A percentile compares a stretch with the other conserved stretches of the same genome.
phyloP scores from a whole-genome alignment of 2,888 invertebrate genomes.

The Apodemia hepburni region DNA sequence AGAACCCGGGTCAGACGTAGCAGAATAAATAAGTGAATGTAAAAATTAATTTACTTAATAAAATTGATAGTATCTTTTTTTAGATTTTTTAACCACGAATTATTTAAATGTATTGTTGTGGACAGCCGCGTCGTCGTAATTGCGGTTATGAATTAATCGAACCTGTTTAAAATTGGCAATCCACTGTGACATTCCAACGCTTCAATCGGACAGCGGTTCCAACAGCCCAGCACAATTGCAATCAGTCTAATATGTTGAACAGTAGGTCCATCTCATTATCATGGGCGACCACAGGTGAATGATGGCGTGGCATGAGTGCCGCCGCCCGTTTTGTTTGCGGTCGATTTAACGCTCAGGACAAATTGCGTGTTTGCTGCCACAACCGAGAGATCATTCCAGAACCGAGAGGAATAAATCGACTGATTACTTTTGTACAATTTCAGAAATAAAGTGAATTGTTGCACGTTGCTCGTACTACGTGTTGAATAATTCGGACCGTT shows the following conservation, averaged over 20 bases:
- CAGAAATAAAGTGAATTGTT: constrained; percentile 44
- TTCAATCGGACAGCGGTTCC: constrained; percentile 52
- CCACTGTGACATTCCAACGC: constrained; percentile 37
- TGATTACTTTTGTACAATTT: constrained; percentile 59
- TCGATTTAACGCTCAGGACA: constrained; percentile 77
- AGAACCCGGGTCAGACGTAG: too few relatives aligned
- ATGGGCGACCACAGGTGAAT: constrained; percentile 77
- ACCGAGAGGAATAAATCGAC: constrained; percentile 56
- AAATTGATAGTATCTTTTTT: not conserved
- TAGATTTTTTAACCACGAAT: constrained; percentile 24
- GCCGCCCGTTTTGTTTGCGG: constrained; percentile 75
- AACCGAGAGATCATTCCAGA: constrained; percentile 65
- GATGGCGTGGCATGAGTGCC: constrained; percentile 63
- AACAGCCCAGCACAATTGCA: constrained; percentile 53
- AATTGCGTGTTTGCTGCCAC: constrained; percentile 75
- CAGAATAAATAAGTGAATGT: too few relatives aligned
- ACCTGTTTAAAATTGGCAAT: constrained; percentile 36
- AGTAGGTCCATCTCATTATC: constrained; percentile 78
- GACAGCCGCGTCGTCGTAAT: constrained; percentile 23
- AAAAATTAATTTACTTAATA: too few relatives aligned
- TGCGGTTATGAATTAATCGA: constrained; percentile 39
- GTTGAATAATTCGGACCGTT: constrained; percentile 2
- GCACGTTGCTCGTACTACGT: not conserved
- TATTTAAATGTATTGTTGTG: constrained; percentile 30
- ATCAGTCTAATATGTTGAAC: constrained; percentile 78